A percentile compares a stretch with the other conserved stretches of the same genome.
phyloP scores from a whole-genome alignment of 2,888 invertebrate genomes.

The Rugalucina vietnamica region DNA sequence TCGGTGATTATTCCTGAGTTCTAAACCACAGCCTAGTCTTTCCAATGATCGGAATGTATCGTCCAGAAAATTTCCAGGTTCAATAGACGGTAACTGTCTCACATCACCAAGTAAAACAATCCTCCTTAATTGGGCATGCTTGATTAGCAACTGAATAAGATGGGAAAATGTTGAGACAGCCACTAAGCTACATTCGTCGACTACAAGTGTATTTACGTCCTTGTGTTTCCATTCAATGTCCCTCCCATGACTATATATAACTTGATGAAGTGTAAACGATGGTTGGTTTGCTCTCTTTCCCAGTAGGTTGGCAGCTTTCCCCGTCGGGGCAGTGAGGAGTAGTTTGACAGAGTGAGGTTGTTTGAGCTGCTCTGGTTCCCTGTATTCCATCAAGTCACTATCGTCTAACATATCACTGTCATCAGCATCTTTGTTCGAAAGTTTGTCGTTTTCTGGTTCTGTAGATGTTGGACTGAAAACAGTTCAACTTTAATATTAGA shows the following conservation, averaged over 20 bases:
- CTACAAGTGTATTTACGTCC: conserved; percentile 71
- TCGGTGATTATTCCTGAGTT: conserved; percentile 77
- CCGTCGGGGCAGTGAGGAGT: conserved; percentile 79
- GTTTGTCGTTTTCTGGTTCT: too few relatives aligned
- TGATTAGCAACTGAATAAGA: conserved; percentile 70
- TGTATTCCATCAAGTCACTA: background rate
- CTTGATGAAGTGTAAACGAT: conserved; percentile 77
- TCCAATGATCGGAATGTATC: conserved; percentile 68
- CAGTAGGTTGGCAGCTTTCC: conserved; percentile 79
- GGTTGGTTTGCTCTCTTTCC: conserved; percentile 72
- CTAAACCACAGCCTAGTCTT: conserved; percentile 67
- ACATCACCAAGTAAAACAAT: conserved; percentile 79
- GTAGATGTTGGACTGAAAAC: too few relatives aligned
- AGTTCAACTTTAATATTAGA: too few relatives aligned
- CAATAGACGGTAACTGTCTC: conserved; percentile 80
- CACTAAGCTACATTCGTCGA: conserved; percentile 81
- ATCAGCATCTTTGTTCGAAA: too few relatives aligned
- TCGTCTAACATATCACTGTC: background rate
- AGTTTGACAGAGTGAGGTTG: conserved; percentile 28
- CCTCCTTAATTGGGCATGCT: conserved; percentile 68
- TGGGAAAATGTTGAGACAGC: conserved; percentile 75
- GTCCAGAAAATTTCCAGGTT: conserved; percentile 79
- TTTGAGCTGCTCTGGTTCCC: conserved; percentile 3
- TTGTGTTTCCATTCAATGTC: conserved; percentile 67
- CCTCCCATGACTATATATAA: conserved; percentile 67